phyloP scores from a whole-genome alignment of 2,888 invertebrate genomes.

The Resseliella maxima region DNA sequence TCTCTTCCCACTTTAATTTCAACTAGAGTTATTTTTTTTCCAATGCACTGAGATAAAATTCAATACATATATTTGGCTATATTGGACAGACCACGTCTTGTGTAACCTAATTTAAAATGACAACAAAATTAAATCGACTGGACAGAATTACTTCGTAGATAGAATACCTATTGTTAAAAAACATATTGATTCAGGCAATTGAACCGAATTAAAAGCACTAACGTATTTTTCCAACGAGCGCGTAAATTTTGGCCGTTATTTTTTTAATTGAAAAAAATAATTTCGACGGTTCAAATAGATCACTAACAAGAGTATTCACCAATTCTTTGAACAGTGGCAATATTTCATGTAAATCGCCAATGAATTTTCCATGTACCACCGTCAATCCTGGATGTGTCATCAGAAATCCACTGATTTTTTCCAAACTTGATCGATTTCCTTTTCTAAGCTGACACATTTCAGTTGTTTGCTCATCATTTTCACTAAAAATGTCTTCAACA shows the following conservation, averaged over 20 bases:
- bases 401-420: not conserved
- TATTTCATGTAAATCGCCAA: not conserved
- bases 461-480: not conserved
- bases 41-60: no score
- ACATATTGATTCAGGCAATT: no score
- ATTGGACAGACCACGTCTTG: no score
- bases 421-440: not conserved
- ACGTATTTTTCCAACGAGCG: not conserved
- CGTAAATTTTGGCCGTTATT: constrained; percentile 29
- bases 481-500: not conserved
- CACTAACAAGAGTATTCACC: not conserved
- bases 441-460: not conserved
- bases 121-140: no score
- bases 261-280: not conserved
- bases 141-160: no score
- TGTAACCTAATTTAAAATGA: no score
- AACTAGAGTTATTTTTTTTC: no score
- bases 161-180: no score
- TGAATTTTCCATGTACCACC: not conserved
- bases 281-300: constrained; percentile 12
- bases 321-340: not conserved
- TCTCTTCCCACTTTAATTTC: no score
- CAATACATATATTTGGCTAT: no score
- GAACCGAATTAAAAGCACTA: no score
- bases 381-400: not conserved